Conservation (phyloP, 2,113 vertebrate genomes). For the Crotalus helleri region DNA sequence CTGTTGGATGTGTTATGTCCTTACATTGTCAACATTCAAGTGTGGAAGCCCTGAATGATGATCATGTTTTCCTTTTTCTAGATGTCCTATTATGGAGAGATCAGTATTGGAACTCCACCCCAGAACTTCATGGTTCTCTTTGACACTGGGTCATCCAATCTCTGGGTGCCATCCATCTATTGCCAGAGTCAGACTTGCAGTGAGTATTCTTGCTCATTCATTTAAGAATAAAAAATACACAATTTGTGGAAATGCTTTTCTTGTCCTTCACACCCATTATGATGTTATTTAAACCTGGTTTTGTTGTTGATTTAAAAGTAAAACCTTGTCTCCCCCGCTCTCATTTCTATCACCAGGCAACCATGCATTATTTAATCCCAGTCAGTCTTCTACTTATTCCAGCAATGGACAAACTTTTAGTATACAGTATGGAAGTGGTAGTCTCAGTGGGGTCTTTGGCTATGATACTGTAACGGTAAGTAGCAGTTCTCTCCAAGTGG, state of each 20-base stretch:
- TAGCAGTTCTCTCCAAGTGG: neutral
- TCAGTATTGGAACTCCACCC: conserved; percentile 59
- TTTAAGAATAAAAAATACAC: neutral
- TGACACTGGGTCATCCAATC: conserved; percentile 58
- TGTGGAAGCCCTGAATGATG: neutral
- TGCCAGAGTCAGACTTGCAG: conserved; percentile 56
- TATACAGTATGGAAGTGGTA: conserved; percentile 57
- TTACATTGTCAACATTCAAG: neutral
- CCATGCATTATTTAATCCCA: conserved; percentile 59
- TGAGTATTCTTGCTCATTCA: conserved; percentile 39
- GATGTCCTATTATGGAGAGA: conserved; percentile 59
- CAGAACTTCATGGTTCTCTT: conserved; percentile 64
- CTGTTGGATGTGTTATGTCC: neutral
- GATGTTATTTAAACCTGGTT: neutral
- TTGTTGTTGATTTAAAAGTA: neutral
- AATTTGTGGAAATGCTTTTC: neutral
- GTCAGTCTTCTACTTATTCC: conserved; percentile 57
- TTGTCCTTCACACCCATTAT: neutral
- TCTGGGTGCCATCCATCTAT: conserved; percentile 59
- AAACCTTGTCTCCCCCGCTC: neutral
- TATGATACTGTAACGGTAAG: conserved; percentile 65
- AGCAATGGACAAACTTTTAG: conserved; percentile 53
- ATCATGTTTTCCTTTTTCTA: neutral
- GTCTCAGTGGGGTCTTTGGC: conserved; percentile 59
- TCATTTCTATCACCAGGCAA: conserved; percentile 37